Evolutionary conservation across 2,888 invertebrate genomes (phyloP).

Genomic region (Phaedon cochleariae): DNA sequence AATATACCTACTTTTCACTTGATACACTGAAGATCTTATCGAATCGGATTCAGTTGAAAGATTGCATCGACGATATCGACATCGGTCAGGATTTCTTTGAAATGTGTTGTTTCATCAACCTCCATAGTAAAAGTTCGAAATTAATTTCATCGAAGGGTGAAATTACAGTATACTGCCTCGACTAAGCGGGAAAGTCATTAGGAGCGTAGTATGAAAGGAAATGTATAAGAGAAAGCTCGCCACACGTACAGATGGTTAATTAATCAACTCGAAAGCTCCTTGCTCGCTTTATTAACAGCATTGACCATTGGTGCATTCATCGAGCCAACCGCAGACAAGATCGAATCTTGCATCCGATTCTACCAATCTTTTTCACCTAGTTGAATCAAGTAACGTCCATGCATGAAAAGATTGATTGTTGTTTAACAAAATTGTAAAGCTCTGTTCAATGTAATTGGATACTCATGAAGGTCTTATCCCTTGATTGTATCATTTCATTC

Average conservation of each 20-base stretch:
- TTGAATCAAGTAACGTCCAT: constrained; percentile 31
- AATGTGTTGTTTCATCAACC: not conserved
- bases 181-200: constrained; percentile 26
- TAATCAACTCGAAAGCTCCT: constrained; percentile 60
- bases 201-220: constrained; percentile 30
- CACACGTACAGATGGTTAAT: constrained; percentile 62
- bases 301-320: constrained; percentile 63
- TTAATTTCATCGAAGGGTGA: not conserved
- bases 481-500: too few relatives aligned
- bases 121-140: not conserved
- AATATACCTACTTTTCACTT: too few relatives aligned
- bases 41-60: too few relatives aligned
- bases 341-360: constrained; percentile 55
- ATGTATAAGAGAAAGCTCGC: constrained; percentile 53
- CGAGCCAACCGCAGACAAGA: constrained; percentile 60
- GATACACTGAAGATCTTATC: too few relatives aligned
- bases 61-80: too few relatives aligned
- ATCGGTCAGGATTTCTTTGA: too few relatives aligned
- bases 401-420: too few relatives aligned
- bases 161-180: not conserved
- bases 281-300: constrained; percentile 61
- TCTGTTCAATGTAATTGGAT: too few relatives aligned
- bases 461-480: too few relatives aligned
- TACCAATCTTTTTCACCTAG: constrained; percentile 41
- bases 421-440: too few relatives aligned